Evolutionary conservation across 2,888 invertebrate species (phyloP), one percentile per base, ranked within the genome.

Genomic region (Microctonus hyperodae): DNA sequence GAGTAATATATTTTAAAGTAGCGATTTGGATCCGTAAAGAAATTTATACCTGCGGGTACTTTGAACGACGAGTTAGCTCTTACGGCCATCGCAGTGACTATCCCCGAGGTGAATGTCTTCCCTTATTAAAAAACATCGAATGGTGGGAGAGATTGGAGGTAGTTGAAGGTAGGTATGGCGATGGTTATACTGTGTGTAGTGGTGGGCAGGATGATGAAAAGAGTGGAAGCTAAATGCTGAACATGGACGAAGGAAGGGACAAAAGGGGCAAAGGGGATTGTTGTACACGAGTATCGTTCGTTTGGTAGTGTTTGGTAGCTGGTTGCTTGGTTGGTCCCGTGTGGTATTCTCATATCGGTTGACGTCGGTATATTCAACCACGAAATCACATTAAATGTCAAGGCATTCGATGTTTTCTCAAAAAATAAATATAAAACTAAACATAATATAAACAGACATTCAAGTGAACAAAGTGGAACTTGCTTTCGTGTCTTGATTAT

Each of bases 21-120:
- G n/a, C 59, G 48, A 40, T 25, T 59, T 6, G 62, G 16, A 13
- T 56, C 16, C 31, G 48, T 48, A 20, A 33, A 23, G 40, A 58
- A 58, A 31, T 51, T n/a, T 57, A 61, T 69, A 68, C 66, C 65
- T 66, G 65, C 9, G 66, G 61, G 68, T 44, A 62, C 35, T 44
- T 66, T 64, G 67, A 70, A 62, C 66, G 20, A 16, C 16, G 33
- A 55, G 55, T 55, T 55, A 16, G 16, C 55, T 55, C 31, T 28
- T 31, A 13, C 11, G 20, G 23, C 25, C 3, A 16, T 1, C 25
- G 13, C 25, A 7, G 16, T 16, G 55, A 28, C 55, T 55, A 25
- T 55, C 33, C n/a, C 61, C 71, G 79, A 80, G 80, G 81, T 81
- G 80, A 80, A 80, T 79, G 80, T 78, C 80, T 81, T 76, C 77